Percentiles rank a stretch among this genome's conserved stretches.
phyloP scores from a whole-genome alignment of 92 coral and sea anemone species.

The Siderastrea radians region DNA sequence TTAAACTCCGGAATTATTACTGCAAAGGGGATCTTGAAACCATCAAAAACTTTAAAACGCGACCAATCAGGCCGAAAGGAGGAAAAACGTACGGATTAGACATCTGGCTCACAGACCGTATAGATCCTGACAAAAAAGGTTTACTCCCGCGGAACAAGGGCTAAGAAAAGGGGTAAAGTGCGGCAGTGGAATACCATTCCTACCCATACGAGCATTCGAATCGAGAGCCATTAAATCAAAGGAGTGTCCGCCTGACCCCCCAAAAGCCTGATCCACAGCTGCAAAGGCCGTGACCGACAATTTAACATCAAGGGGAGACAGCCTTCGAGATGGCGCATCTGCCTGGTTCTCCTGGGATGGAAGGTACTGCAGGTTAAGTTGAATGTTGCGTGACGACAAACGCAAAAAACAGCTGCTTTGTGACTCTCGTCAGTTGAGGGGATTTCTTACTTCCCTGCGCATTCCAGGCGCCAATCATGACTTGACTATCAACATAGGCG shows the following conservation, averaged over 20 bases:
- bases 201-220: slow-evolving; percentile 40
- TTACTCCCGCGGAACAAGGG: slow-evolving; percentile 38
- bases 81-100: slow-evolving; percentile 52
- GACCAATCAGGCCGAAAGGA: slow-evolving; percentile 32
- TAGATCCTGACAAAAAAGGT: slow-evolving; percentile 51
- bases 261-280: slow-evolving; percentile 23
- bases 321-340: slow-evolving; percentile 41
- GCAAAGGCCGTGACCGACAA: slow-evolving; percentile 24
- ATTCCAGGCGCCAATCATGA: slow-evolving; percentile 28
- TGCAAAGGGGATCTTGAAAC: slow-evolving; percentile 7
- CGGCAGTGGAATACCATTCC: slow-evolving; percentile 23
- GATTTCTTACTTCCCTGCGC: slow-evolving; percentile 56
- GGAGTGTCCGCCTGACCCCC: slow-evolving; percentile 30
- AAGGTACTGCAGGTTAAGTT: too few relatives aligned
- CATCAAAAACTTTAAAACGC: slow-evolving; percentile 30
- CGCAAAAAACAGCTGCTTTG: slow-evolving; percentile 1
- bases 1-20: slow-evolving; percentile 35
- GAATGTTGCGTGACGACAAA: slow-evolving; percentile 1
- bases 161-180: slow-evolving; percentile 50
- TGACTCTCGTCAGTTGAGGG: neutral
- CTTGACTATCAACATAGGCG: slow-evolving; percentile 27
- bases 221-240: slow-evolving; percentile 43
- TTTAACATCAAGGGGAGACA: slow-evolving; percentile 18
- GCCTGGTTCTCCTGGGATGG: slow-evolving; percentile 26
- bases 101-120: neutral